phyloP scores from a whole-genome alignment of 2,888 invertebrate genomes.

The Parapristionchus giblindavisi region DNA sequence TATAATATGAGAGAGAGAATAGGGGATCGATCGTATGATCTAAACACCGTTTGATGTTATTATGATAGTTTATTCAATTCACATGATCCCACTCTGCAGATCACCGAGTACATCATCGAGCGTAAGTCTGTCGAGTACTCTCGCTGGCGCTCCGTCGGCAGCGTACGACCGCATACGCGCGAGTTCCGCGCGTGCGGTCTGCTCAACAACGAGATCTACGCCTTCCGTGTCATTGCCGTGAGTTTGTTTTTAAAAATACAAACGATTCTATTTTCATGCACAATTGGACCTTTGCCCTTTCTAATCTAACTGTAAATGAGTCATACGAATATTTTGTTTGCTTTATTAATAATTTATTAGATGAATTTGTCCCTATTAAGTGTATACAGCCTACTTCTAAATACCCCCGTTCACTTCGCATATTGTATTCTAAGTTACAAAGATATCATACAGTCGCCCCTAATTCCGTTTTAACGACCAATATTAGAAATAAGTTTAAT shows the following conservation, averaged over 20 bases:
- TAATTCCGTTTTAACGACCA: too few relatives aligned
- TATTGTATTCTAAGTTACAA: too few relatives aligned
- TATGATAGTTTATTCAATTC: neutral
- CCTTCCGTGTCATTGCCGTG: conserved; percentile 54
- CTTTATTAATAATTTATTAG: too few relatives aligned
- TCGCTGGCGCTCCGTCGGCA: conserved; percentile 49
- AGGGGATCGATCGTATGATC: neutral
- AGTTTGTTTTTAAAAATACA: conserved; percentile 36
- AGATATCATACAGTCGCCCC: too few relatives aligned
- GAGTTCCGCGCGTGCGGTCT: conserved; percentile 44
- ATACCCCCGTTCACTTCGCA: too few relatives aligned
- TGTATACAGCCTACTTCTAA: too few relatives aligned
- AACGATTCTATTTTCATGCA: too few relatives aligned
- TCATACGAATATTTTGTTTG: too few relatives aligned
- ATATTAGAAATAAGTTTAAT: too few relatives aligned
- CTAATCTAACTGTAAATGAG: too few relatives aligned
- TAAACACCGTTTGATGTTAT: neutral
- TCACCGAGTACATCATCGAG: conserved; percentile 52
- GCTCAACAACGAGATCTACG: conserved; percentile 53
- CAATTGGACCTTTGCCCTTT: neutral
- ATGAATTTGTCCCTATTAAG: too few relatives aligned
- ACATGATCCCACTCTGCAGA: neutral
- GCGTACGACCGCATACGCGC: conserved; percentile 31
- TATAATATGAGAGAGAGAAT: neutral
- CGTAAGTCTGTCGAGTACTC: conserved; percentile 47